Conservation (phyloP, 2,797 vertebrate genomes). For the Adelosebastes latens region DNA sequence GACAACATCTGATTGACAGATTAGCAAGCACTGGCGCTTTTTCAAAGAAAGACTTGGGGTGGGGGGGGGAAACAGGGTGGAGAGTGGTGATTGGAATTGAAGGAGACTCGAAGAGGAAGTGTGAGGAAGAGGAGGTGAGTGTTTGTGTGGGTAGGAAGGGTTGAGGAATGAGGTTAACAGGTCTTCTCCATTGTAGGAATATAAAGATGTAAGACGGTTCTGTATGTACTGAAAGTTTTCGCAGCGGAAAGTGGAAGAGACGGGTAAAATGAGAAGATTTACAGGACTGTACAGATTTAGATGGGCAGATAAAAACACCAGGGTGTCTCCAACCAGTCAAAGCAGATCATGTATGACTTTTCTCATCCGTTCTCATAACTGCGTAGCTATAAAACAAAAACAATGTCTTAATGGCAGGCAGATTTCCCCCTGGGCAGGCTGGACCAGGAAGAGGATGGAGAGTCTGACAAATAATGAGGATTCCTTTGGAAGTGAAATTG, state of each 20-base stretch:
- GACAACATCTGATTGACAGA: constrained; percentile 85
- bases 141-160: constrained; percentile 52
- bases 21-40: constrained; percentile 83
- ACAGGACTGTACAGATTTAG: background rate
- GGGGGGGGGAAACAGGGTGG: constrained; percentile 26
- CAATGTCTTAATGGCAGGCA: constrained; percentile 21
- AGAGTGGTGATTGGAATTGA: constrained; percentile 66
- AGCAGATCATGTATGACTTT: background rate
- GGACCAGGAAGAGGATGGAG: background rate
- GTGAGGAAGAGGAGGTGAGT: constrained; percentile 55
- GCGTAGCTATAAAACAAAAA: constrained; percentile 3
- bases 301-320: background rate
- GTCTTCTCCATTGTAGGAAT: constrained; percentile 20
- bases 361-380: background rate
- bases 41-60: constrained; percentile 65
- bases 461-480: constrained; percentile 44
- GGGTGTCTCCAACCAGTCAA: background rate
- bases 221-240: constrained; percentile 22
- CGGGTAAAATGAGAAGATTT: background rate
- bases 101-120: constrained; percentile 56
- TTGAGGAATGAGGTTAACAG: constrained; percentile 43
- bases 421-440: constrained; percentile 5
- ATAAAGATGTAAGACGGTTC: constrained; percentile 30
- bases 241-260: background rate
- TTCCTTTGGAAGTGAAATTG: constrained; percentile 77